A percentile compares a stretch with the other conserved stretches of the same genome.
Conservation (phyloP, 2,113 vertebrate genomes). For the Nyctereutes procyonoides region DNA sequence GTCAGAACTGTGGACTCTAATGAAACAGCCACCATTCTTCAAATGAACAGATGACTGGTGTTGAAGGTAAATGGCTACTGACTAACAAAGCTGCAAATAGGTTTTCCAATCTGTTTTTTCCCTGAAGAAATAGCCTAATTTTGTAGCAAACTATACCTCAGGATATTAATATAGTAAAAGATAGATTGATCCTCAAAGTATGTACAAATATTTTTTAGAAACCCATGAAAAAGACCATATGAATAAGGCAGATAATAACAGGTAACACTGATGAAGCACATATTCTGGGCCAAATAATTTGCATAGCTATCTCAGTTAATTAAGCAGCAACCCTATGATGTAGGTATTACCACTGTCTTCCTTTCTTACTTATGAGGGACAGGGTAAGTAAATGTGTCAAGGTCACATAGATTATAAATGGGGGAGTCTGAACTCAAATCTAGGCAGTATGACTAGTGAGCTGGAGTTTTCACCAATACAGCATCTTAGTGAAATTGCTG, state of each 20-base stretch:
- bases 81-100: neutral
- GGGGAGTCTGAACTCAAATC: neutral
- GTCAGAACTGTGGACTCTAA: neutral
- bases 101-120: slow-evolving; percentile 35
- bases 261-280: neutral
- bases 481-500: neutral
- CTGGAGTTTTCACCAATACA: neutral
- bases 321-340: neutral
- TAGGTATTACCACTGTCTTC: neutral
- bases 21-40: slow-evolving; percentile 31
- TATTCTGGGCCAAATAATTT: neutral
- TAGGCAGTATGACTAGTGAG: neutral
- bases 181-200: neutral
- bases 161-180: neutral
- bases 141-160: neutral
- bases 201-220: neutral
- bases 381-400: neutral
- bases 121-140: neutral
- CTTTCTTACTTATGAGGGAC: neutral
- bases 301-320: neutral
- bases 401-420: neutral
- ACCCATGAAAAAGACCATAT: neutral
- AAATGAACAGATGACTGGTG: neutral
- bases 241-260: neutral
- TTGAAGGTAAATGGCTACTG: neutral